Percentiles rank a stretch among this genome's conserved stretches.
Conservation (phyloP, 2,888 invertebrate species). For the Hipparchia semele region DNA sequence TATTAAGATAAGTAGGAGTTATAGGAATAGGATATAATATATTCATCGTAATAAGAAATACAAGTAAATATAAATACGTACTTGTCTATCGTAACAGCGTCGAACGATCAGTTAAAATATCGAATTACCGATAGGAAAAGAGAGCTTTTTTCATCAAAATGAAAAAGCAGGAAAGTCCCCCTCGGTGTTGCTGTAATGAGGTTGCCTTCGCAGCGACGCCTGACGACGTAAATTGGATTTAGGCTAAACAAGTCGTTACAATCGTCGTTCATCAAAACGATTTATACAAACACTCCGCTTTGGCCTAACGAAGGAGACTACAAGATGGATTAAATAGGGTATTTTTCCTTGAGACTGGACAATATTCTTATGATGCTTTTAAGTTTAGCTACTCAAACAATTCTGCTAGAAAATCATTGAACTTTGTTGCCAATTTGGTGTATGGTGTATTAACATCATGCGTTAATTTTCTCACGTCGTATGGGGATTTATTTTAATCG, state of each 20-base stretch:
- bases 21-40: too few relatives aligned
- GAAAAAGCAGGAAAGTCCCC: conserved; percentile 42
- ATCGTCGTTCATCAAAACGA: conserved; percentile 25
- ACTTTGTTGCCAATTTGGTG: too few relatives aligned
- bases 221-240: conserved; percentile 66
- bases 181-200: conserved; percentile 43
- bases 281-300: conserved; percentile 21
- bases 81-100: conserved; percentile 21
- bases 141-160: conserved; percentile 45
- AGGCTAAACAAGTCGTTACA: conserved; percentile 67
- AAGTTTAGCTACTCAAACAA: not conserved
- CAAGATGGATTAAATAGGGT: not conserved
- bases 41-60: conserved; percentile 9
- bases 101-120: conserved; percentile 42
- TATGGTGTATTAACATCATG: too few relatives aligned
- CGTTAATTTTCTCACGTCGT: not conserved
- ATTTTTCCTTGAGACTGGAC: not conserved
- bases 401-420: too few relatives aligned
- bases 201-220: conserved; percentile 46
- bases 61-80: not conserved
- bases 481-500: not conserved
- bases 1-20: too few relatives aligned
- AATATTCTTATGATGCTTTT: not conserved
- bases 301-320: conserved; percentile 8
- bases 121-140: conserved; percentile 51